Evolutionary conservation across 2,113 vertebrate species (phyloP), one percentile per base, ranked within the genome.

Genomic region (Zosterops hypoxanthus): DNA sequence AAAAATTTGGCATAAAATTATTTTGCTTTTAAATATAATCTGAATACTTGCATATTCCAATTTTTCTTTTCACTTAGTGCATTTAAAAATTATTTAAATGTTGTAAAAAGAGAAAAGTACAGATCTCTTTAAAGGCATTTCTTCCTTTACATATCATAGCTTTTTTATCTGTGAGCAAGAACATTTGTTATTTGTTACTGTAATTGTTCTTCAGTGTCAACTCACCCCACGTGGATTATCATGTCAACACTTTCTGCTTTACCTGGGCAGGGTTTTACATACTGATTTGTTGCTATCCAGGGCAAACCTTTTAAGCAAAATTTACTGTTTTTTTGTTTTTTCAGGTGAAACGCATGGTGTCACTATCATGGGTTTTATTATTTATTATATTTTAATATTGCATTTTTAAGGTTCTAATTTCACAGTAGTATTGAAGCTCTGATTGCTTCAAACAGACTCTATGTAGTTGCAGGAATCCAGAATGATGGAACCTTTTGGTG

Each of bases 401-500:
- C 8, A 21, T 83, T 81, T 86, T 80, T 19, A 66, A 70, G 12
- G 16, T 21, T 77, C 59, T 88, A 36, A 52, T 83, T 77, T 21
- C n/a, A 28, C 47, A 44, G 2, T 47, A 20, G 17, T 78, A 15
- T 23, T 56, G 72, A 90, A 94, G 41, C 33, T 8, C 19, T 81
- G 60, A 33, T 60, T 90, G 34, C 55, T 78, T 92, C 68, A 83
- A 28, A 46, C 5, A 2, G 68, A 23, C 77, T 61, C 49, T 39
- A 44, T 64, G n/a, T n/a, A 69, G 60, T 14, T 60, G 56, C 60
- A 66, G 47, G 44, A 92, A 49, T 64, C 18, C 4, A 44, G 65
- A 91, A 25, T 68, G 57, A 81, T 75, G 88, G 88, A 83, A 94
- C 83, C 77, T 92, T 80, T 88, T 56, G 80, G 60, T 12, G 41